These are phyloP conservation scores for Phortica magna DNA, from an alignment of 2,888 invertebrate genomes.

Conservation along the genomic window DNA sequence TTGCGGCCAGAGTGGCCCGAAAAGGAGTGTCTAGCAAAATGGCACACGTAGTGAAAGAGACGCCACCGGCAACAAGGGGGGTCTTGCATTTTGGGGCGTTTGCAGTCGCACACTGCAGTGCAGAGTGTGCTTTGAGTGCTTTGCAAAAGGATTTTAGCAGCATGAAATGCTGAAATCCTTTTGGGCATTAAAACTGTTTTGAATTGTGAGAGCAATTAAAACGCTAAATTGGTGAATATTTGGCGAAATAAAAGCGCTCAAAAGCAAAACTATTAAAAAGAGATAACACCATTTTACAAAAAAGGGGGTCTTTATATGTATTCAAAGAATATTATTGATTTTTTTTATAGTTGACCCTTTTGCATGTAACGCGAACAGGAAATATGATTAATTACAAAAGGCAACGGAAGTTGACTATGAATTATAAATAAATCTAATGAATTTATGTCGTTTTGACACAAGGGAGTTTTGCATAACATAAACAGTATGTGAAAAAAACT, in stretches of 20 bases:
- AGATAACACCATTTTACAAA: background rate
- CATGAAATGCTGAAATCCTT: conserved; percentile 17
- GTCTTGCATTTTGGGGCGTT: background rate
- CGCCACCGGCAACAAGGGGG: background rate
- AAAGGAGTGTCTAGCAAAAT: background rate
- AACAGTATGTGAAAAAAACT: too few relatives aligned
- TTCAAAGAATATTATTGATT: too few relatives aligned
- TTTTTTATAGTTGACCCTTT: too few relatives aligned
- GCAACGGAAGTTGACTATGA: background rate
- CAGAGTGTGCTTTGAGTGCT: background rate
- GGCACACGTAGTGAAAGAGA: conserved; percentile 1
- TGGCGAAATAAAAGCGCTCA: background rate
- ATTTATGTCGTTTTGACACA: background rate
- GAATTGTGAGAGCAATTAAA: conserved; percentile 23
- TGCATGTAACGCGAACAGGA: background rate
- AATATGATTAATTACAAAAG: background rate
- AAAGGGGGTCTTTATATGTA: background rate
- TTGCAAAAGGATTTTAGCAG: conserved; percentile 1
- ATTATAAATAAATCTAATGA: background rate
- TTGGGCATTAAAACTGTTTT: conserved; percentile 14
- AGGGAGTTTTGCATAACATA: background rate
- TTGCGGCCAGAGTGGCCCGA: conserved; percentile 9
- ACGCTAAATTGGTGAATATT: background rate
- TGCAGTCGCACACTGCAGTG: background rate
- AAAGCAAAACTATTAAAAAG: background rate